phyloP scores from a whole-genome alignment of 2,888 invertebrate species.

The Netelia virgata region DNA sequence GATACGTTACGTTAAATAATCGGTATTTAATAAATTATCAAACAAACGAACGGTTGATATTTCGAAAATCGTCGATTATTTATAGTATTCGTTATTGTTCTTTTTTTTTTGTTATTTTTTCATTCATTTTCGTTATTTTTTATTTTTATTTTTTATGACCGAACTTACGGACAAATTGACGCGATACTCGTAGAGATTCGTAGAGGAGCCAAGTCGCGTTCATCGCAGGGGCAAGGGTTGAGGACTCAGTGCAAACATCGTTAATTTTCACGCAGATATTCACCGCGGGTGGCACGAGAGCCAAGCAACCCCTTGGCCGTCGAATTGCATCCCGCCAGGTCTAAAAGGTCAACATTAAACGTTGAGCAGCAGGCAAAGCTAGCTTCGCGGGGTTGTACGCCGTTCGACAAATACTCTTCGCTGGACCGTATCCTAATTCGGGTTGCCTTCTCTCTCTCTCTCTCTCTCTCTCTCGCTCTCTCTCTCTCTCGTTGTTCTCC shows the following conservation, averaged over 20 bases:
- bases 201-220: slow-evolving; percentile 21
- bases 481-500: slow-evolving; percentile 40
- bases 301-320: not conserved
- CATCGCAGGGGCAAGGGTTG: slow-evolving; percentile 77
- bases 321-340: slow-evolving; percentile 23
- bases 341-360: slow-evolving; percentile 83
- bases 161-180: too few species aligned
- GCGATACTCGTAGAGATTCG: slow-evolving; percentile 9
- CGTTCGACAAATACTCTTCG: slow-evolving; percentile 82
- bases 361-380: slow-evolving; percentile 68
- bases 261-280: slow-evolving; percentile 82
- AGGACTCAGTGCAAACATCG: slow-evolving; percentile 80
- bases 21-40: too few species aligned
- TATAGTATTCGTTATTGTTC: too few species aligned
- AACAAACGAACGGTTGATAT: too few species aligned
- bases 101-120: too few species aligned
- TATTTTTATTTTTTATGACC: too few species aligned
- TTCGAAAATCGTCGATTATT: too few species aligned
- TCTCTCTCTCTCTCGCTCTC: slow-evolving; percentile 48
- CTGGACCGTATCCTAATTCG: slow-evolving; percentile 81
- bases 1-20: too few species aligned
- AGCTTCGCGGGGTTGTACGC: slow-evolving; percentile 61
- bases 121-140: too few species aligned
- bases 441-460: slow-evolving; percentile 67
- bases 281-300: slow-evolving; percentile 55